Conservation (phyloP, 2,888 invertebrate genomes). For the Hypercompe scribonia region DNA sequence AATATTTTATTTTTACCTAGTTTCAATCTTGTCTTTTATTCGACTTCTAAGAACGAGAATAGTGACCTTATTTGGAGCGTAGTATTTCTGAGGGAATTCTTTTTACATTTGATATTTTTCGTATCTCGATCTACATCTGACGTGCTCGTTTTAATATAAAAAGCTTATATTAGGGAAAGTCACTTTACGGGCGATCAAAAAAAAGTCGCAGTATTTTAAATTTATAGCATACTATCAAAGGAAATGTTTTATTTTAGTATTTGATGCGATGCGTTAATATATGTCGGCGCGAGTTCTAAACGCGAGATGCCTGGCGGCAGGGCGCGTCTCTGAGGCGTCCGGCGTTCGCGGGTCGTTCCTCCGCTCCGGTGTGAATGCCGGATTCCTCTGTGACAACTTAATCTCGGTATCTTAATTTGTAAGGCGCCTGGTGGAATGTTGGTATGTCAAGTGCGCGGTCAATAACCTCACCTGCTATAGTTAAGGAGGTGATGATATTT, state of each 20-base stretch:
- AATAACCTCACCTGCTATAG: slow-evolving; percentile 72
- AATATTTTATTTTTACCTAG: neutral
- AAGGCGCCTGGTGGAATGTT: slow-evolving; percentile 66
- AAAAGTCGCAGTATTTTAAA: slow-evolving; percentile 54
- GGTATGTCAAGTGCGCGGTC: slow-evolving; percentile 73
- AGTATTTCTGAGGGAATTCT: neutral
- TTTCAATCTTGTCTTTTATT: neutral
- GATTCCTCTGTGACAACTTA: slow-evolving; percentile 72
- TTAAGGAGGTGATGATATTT: slow-evolving; percentile 5
- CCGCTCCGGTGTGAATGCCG: slow-evolving; percentile 50
- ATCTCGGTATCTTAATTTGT: slow-evolving; percentile 74
- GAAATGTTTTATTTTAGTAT: slow-evolving; percentile 61
- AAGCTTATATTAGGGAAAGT: slow-evolving; percentile 47
- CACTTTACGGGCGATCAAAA: slow-evolving; percentile 57
- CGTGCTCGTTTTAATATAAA: slow-evolving; percentile 23
- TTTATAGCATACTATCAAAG: slow-evolving; percentile 64
- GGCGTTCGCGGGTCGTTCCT: slow-evolving; percentile 56
- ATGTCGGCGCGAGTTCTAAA: slow-evolving; percentile 24
- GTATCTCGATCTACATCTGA: no score
- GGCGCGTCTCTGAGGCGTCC: slow-evolving; percentile 31
- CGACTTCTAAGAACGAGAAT: neutral
- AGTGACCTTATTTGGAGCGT: neutral
- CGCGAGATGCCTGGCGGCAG: slow-evolving; percentile 29
- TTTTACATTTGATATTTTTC: neutral
- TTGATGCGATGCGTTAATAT: slow-evolving; percentile 39